Base-by-base conservation (phyloP, 1,140 invertebrate genomes). In the Geopemphigus sp. region DNA sequence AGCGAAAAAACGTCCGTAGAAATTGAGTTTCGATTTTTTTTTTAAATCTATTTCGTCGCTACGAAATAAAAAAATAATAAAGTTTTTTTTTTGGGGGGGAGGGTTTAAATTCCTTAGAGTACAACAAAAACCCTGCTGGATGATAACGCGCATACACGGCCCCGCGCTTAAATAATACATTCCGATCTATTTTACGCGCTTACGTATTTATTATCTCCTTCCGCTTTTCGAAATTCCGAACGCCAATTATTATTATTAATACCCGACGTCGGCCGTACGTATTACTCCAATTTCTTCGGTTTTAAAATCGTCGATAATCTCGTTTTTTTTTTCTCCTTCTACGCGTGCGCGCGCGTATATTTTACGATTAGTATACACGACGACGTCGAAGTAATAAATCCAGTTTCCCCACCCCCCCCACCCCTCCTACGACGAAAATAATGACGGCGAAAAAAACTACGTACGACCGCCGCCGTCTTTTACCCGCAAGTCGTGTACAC, bases 301-400 rank as follows among this genome's bases (percentile, higher is more conserved):
- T 22, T 50, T 5, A 50, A 68, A 68, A 68, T 50, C 66, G 12
- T 68, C 66, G 45, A 72, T 32, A 54, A 72, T 72, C 68, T 72
- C 68, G 68, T 72, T 72, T 54, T 53, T 39, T 39, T 8, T 3
- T 39, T 39, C 32, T 39, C 8, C 8, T 39, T 39, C 32, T 29
- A 54, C 50, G n/a, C 32, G 8, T 8, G 3, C 32, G 17, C 50
- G 17, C n/a, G 14, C 24, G 45, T 24, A 64, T 24, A 32, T 32
- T 39, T 64, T 19, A 32, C 32, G 29, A 66, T 66, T 22, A 14
- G 14, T 19, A 1, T 19, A 1, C 19, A 29, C 19, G 14, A 32
- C 59, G 26, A 29, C 47, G 68, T 29, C 63, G 19, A 14, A 3
- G 24, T 54, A 54, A 72, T 72, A 72, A 72, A 72, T 72, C 68